Conservation (phyloP, 2,113 vertebrate genomes). For the Rousettus leschenaultii region DNA sequence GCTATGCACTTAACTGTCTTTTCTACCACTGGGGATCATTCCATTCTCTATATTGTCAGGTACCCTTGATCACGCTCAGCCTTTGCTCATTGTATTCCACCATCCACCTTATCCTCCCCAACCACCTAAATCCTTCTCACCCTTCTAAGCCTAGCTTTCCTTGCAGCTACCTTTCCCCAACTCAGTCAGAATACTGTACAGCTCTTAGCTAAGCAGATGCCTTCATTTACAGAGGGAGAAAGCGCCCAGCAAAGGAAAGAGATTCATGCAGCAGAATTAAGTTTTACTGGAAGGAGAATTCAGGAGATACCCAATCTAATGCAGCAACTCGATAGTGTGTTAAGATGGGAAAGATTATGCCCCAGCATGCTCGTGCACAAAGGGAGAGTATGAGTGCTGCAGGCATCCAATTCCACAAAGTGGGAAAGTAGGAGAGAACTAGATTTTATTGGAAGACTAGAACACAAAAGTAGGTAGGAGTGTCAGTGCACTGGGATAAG, state of each 20-base stretch:
- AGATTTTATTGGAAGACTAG: neutral
- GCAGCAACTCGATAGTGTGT: neutral
- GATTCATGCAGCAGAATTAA: neutral
- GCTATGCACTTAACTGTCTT: neutral
- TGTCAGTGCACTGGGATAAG: neutral
- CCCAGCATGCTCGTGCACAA: neutral
- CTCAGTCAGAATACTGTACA: neutral
- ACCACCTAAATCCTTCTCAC: neutral
- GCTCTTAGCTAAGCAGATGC: neutral
- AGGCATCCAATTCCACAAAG: rapidly evolving
- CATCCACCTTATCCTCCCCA: neutral
- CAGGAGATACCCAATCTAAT: neutral
- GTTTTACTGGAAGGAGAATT: neutral
- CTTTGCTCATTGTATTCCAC: neutral
- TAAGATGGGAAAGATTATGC: neutral
- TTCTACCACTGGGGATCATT: neutral
- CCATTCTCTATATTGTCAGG: neutral
- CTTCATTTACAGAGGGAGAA: neutral
- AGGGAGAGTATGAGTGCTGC: rapidly evolving
- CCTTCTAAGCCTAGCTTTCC: neutral
- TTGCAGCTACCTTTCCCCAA: neutral
- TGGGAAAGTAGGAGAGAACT: neutral
- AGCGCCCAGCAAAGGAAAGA: neutral
- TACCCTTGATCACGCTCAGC: neutral
- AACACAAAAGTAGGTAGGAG: too few species aligned